Evolutionary conservation across 1,140 invertebrate species (phyloP), one percentile per base, ranked within the genome.

Genomic region (Hyles euphorbiae): DNA sequence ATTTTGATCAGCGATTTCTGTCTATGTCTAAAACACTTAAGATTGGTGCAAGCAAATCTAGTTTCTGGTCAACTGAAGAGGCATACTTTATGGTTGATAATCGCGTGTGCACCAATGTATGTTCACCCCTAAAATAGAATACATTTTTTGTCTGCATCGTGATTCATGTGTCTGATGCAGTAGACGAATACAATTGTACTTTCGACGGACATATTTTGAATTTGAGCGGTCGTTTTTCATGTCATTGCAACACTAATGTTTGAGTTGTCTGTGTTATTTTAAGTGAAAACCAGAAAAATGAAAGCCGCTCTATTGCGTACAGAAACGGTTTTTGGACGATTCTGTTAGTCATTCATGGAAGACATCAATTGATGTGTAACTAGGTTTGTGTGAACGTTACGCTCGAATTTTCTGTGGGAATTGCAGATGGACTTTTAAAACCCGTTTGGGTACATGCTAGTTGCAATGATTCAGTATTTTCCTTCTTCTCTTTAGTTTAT

Each of bases 131-230:
- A 70, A 73, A 61, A 66, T 69, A 68, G 66, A 81, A 83, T 83
- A 73, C 76, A 76, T 78, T 78, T 82, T 70, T 67, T 44, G 65
- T 74, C 57, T 83, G 82, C 82, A 83, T 76, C 76, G 68, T 85
- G 81, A 87, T 81, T 85, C 78, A 85, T 84, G 78, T 79, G 84
- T 85, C 81, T 85, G 74, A 62, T 81, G 75, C 81, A 81, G 74
- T 67, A 83, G 81, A 85, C 81, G 78, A 83, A 87, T 86, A 83
- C 57, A 66, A 66, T 66, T 66, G 63, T 61, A 60, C 45, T 53
- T 58, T 67, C 51, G 40, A 61, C 56, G 61, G 54, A 55, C 55
- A 68, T 68, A 60, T 66, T 68, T 68, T 68, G 49, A 61, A 45
- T 53, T 65, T 65, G 56, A 60, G 56, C 11, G 60, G 56, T 67